phyloP scores from a whole-genome alignment of 2,888 invertebrate species.

The Leptarthrus brevirostris region DNA sequence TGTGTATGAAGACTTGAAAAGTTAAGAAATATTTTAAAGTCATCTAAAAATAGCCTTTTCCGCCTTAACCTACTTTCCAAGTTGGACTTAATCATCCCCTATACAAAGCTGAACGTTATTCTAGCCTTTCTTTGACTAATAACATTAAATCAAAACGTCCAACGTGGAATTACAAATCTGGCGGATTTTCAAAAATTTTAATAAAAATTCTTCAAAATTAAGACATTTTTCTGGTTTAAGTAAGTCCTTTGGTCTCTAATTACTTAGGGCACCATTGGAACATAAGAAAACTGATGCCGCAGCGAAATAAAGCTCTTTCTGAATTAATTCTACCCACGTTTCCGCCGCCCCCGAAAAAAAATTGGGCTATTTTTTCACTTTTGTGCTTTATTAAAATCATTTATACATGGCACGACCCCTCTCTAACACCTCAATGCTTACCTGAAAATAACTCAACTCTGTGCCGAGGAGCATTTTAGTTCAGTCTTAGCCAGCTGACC shows the following conservation, averaged over 20 bases:
- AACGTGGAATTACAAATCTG: too few species aligned
- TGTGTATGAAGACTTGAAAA: conserved; percentile 12
- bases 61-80: conserved; percentile 32
- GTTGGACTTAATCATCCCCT: neutral
- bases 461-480: conserved; percentile 46
- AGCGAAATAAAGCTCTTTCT: neutral
- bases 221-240: too few species aligned
- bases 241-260: too few species aligned
- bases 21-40: neutral
- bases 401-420: conserved; percentile 22
- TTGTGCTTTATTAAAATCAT: conserved; percentile 24
- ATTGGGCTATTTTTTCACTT: conserved; percentile 27
- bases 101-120: neutral
- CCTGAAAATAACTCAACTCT: conserved; percentile 49
- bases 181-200: too few species aligned
- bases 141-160: neutral
- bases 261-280: too few species aligned
- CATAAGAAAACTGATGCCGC: too few species aligned
- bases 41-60: conserved; percentile 4
- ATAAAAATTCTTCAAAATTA: too few species aligned
- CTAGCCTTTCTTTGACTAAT: neutral
- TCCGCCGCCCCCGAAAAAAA: neutral
- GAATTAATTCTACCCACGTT: conserved; percentile 25
- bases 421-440: conserved; percentile 34
- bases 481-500: conserved; percentile 49